Percentiles rank a stretch among this genome's conserved stretches.
These are phyloP conservation scores for Watsonalla cultraria DNA, from an alignment of 2,888 invertebrate genomes.

Conservation along the genomic window DNA sequence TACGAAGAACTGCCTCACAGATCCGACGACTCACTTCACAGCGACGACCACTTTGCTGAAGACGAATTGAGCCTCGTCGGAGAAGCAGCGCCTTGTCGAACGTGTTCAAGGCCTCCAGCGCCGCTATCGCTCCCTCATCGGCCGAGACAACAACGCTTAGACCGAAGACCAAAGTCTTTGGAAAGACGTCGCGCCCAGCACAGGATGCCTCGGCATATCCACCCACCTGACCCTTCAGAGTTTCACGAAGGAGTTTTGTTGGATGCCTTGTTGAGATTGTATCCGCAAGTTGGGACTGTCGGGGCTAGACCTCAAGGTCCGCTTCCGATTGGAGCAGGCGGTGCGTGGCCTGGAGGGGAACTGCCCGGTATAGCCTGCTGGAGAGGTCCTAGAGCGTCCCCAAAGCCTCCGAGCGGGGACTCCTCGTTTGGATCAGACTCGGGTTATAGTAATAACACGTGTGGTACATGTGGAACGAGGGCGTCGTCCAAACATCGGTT, in stretches of 20 bases:
- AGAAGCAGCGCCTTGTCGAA: conserved; percentile 69
- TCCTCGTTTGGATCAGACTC: conserved; percentile 91
- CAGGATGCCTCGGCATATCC: conserved; percentile 71
- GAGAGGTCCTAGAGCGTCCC: conserved; percentile 73
- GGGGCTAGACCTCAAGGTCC: conserved; percentile 73
- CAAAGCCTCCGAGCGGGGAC: conserved; percentile 83
- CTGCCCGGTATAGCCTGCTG: conserved; percentile 78
- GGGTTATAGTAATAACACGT: conserved; percentile 90
- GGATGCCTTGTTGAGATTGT: conserved; percentile 84
- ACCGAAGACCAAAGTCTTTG: conserved; percentile 76
- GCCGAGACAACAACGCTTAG: conserved; percentile 78
- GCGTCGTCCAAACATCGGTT: conserved; percentile 73
- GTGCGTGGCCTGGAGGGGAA: conserved; percentile 84
- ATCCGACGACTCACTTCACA: conserved; percentile 80
- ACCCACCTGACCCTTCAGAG: conserved; percentile 86
- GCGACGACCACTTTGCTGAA: conserved; percentile 92
- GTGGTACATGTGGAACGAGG: conserved; percentile 83
- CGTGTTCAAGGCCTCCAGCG: conserved; percentile 71
- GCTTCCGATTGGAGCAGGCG: conserved; percentile 77
- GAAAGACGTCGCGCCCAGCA: conserved; percentile 72
- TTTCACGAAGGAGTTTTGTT: conserved; percentile 90
- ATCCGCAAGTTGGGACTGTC: conserved; percentile 85
- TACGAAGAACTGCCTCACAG: conserved; percentile 87
- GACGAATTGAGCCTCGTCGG: conserved; percentile 84
- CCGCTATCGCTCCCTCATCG: conserved; percentile 77